A percentile compares a stretch with the other conserved stretches of the same genome.
Evolutionary conservation across 2,113 vertebrate species (phyloP).

Genomic region (Myotis brandtii): DNA sequence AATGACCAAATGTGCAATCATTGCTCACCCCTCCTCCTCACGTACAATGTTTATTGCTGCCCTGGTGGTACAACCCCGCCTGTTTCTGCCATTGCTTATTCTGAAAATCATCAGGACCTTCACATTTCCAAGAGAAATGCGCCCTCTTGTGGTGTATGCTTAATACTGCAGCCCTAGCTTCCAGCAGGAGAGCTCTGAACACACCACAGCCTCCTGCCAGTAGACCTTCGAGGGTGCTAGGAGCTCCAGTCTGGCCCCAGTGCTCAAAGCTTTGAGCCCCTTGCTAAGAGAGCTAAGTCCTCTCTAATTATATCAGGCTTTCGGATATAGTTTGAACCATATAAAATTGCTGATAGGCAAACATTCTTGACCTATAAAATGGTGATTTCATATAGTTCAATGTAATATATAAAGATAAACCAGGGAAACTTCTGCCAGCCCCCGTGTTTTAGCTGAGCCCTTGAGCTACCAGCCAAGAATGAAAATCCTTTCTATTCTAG

Average conservation of each 20-base stretch:
- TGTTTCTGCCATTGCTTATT: background rate
- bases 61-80: background rate
- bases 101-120: constrained; percentile 31
- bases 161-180: constrained; percentile 50
- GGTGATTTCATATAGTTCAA: background rate
- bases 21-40: background rate
- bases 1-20: background rate
- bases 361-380: background rate
- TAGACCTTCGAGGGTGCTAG: background rate
- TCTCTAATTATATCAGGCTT: background rate
- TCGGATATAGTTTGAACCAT: background rate
- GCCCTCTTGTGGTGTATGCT: constrained; percentile 66
- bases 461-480: constrained; percentile 40
- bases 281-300: background rate
- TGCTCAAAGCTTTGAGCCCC: background rate
- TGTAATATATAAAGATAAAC: constrained; percentile 14
- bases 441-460: background rate
- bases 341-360: background rate
- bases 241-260: background rate
- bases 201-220: background rate
- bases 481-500: background rate
- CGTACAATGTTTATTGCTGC: background rate
- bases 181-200: background rate
- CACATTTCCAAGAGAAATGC: constrained; percentile 70
- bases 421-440: background rate